Conservation (phyloP, 2,797 vertebrate species). For the Enteromius afrohamiltoni region DNA sequence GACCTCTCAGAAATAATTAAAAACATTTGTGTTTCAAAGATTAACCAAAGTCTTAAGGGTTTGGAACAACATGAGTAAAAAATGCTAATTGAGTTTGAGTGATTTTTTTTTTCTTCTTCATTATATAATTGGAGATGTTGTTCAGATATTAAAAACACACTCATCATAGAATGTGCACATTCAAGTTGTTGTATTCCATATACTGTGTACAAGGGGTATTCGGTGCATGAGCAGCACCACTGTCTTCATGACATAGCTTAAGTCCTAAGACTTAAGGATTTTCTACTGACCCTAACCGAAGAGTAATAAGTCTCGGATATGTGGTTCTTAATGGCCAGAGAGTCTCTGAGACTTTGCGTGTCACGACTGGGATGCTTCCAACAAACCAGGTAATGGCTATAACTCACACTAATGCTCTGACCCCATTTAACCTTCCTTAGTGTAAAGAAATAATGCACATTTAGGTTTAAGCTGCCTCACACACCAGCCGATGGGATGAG, state of each 20-base stretch:
- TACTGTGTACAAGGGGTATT: background rate
- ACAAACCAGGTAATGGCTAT: slow-evolving; percentile 41
- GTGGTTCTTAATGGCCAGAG: background rate
- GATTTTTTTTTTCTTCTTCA: no score
- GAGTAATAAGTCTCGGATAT: background rate
- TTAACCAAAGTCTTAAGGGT: no score
- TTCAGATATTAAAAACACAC: background rate
- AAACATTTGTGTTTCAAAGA: no score
- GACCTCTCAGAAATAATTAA: no score
- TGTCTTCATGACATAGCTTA: slow-evolving; percentile 17
- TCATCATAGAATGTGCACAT: background rate
- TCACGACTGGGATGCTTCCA: slow-evolving; percentile 45
- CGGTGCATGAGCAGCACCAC: background rate
- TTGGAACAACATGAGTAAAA: no score
- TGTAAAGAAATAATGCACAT: slow-evolving; percentile 49
- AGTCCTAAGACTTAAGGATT: slow-evolving; percentile 18
- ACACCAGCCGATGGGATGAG: slow-evolving; percentile 37
- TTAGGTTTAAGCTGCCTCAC: slow-evolving; percentile 11
- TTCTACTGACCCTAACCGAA: slow-evolving; percentile 5
- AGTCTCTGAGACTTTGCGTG: slow-evolving; percentile 23
- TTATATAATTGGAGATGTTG: background rate
- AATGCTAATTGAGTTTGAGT: no score
- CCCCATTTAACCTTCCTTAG: slow-evolving; percentile 29
- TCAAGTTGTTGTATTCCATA: background rate
- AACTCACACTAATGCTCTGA: slow-evolving; percentile 52